phyloP scores from a whole-genome alignment of 37 sponge, comb jelly and placozoan genomes.

The Ephydatia muelleri region DNA sequence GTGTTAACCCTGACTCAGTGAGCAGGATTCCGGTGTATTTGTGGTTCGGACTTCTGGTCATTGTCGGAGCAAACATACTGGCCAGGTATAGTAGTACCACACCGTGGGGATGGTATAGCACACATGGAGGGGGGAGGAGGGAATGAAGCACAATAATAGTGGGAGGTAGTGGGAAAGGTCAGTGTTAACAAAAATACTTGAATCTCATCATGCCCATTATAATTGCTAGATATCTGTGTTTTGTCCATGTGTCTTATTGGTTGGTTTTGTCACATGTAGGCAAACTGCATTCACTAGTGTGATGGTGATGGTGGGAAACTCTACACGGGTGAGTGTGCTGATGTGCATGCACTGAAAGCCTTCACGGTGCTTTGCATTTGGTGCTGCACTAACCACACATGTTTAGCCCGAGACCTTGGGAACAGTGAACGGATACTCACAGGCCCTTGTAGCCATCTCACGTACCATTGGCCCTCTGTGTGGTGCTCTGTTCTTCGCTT shows the following conservation, averaged over 20 bases:
- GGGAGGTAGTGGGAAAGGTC: too few species aligned
- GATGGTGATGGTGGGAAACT: conserved; percentile 65
- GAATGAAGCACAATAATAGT: too few species aligned
- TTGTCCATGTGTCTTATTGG: too few species aligned
- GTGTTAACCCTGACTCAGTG: conserved; percentile 32
- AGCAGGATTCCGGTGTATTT: conserved; percentile 33
- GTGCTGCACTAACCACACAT: neutral
- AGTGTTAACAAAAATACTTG: too few species aligned
- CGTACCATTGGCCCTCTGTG: conserved; percentile 65
- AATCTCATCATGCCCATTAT: too few species aligned
- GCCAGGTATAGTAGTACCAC: conserved; percentile 34
- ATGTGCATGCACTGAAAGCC: neutral
- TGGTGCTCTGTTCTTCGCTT: conserved; percentile 79
- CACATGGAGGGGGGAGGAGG: too few species aligned
- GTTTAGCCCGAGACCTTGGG: conserved; percentile 59
- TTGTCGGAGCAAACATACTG: neutral
- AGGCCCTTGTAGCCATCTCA: conserved; percentile 64
- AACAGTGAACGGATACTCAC: conserved; percentile 75
- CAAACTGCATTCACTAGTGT: conserved; percentile 35
- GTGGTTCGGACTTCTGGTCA: conserved; percentile 42
- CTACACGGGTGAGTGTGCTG: conserved; percentile 43
- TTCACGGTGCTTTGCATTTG: neutral
- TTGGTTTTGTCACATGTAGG: too few species aligned
- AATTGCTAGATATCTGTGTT: too few species aligned
- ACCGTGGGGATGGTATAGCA: too few species aligned